These are phyloP conservation scores for Brachypterus glaber DNA, from an alignment of 2,888 invertebrate genomes.

Conservation along the genomic window DNA sequence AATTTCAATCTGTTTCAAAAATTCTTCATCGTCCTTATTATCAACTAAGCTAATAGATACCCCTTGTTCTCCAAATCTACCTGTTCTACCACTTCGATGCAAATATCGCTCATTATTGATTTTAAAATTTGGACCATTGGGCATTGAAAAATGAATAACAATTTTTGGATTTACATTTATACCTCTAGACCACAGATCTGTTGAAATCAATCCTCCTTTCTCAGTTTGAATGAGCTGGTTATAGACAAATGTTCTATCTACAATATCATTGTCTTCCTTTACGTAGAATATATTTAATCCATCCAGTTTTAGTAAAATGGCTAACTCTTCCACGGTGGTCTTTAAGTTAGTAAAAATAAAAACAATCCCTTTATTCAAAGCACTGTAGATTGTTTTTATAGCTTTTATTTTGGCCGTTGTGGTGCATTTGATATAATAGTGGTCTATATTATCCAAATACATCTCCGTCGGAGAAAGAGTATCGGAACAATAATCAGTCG, in stretches of 20 bases:
- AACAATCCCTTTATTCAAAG: neutral
- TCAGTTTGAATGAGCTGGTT: neutral
- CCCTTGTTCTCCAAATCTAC: neutral
- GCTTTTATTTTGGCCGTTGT: neutral
- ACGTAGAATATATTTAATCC: neutral
- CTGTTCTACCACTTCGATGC: neutral
- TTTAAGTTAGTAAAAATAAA: neutral
- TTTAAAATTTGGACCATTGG: neutral
- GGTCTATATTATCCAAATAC: neutral
- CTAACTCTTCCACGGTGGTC: neutral
- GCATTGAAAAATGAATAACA: neutral
- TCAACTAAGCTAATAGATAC: neutral
- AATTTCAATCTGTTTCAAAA: no score
- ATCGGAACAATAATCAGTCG: neutral
- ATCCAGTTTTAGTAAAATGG: neutral
- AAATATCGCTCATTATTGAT: neutral
- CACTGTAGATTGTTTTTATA: neutral
- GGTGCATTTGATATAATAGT: neutral
- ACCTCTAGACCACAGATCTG: neutral
- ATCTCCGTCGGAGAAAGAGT: neutral
- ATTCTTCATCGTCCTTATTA: no score
- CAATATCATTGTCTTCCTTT: neutral
- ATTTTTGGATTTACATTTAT: neutral
- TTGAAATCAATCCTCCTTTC: neutral
- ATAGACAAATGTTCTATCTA: neutral